A percentile compares a stretch with the other conserved stretches of the same genome.
Evolutionary conservation across 1,140 invertebrate genomes (phyloP).

Genomic region (Globodera ellingtonae): DNA sequence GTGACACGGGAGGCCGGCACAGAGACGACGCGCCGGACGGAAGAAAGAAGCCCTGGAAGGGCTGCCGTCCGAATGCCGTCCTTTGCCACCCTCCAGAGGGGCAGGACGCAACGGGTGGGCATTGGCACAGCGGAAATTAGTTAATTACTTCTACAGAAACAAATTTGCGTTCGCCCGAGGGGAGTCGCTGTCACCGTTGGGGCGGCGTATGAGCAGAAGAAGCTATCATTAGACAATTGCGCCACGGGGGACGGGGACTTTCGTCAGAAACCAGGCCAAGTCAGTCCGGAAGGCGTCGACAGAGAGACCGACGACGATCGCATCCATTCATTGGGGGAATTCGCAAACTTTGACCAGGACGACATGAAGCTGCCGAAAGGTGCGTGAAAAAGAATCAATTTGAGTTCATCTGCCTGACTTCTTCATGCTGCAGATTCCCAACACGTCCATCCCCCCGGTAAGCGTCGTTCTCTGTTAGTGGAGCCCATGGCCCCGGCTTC

Average conservation of each 20-base stretch:
- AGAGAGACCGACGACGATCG: not conserved
- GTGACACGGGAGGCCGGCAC: constrained; percentile 28
- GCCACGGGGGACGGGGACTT: not conserved
- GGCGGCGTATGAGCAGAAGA: not conserved
- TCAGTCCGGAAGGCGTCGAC: not conserved
- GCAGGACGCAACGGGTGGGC: not conserved
- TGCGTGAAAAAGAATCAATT: not conserved
- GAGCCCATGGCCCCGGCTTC: constrained; percentile 1
- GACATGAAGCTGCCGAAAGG: constrained; percentile 8
- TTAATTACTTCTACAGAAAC: not conserved
- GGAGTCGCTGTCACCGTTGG: not conserved
- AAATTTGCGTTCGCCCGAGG: not conserved
- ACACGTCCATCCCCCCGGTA: constrained; percentile 6
- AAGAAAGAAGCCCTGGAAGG: constrained; percentile 26
- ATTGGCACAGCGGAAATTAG: not conserved
- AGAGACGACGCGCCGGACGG: constrained; percentile 35
- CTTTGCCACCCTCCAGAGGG: constrained; percentile 44
- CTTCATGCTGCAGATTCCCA: too few relatives aligned
- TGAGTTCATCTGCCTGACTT: too few relatives aligned
- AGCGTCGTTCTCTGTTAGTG: constrained; percentile 38
- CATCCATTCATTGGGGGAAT: too few relatives aligned
- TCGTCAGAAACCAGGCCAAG: not conserved
- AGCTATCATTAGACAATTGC: not conserved
- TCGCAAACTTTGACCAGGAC: not conserved
- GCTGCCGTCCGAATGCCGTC: constrained; percentile 28